Percentiles rank a stretch among this genome's conserved stretches.
These are phyloP conservation scores for Lasioglossum oenotherae DNA, from an alignment of 2,888 invertebrate species.

Conservation along the genomic window DNA sequence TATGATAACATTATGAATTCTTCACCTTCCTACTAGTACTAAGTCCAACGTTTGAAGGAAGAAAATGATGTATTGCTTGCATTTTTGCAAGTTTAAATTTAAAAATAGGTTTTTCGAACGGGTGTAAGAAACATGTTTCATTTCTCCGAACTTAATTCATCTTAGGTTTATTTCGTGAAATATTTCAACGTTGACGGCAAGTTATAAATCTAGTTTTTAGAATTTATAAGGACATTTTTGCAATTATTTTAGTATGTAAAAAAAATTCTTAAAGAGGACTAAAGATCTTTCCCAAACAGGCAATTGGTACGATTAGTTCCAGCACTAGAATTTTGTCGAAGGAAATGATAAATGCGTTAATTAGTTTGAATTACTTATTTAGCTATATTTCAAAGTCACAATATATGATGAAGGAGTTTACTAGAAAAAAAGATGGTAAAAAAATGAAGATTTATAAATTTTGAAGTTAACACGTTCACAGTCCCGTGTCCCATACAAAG, in stretches of 20 bases:
- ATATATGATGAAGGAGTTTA: constrained; percentile 57
- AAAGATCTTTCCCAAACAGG: constrained; percentile 67
- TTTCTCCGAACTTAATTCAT: constrained; percentile 22
- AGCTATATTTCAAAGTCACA: constrained; percentile 66
- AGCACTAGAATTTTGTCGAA: constrained; percentile 67
- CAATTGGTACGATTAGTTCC: constrained; percentile 75
- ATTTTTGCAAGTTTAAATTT: constrained; percentile 27
- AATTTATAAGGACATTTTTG: constrained; percentile 12
- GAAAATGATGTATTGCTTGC: constrained; percentile 14
- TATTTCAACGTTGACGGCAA: constrained; percentile 18
- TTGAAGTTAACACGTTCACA: constrained; percentile 70
- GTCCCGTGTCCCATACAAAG: background rate
- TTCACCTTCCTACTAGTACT: constrained; percentile 29
- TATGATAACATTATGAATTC: constrained; percentile 16
- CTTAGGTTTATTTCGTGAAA: constrained; percentile 19
- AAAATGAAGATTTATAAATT: constrained; percentile 75
- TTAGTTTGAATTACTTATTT: constrained; percentile 70
- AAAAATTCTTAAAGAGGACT: constrained; percentile 11
- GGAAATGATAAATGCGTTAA: constrained; percentile 65
- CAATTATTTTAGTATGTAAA: constrained; percentile 17
- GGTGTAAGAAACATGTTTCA: background rate
- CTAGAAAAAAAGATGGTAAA: constrained; percentile 40
- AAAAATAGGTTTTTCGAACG: constrained; percentile 22
- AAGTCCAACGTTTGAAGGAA: constrained; percentile 33
- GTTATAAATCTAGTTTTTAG: constrained; percentile 6